Evolutionary conservation across 64 coral and sea anemone species (phyloP), one percentile per base, ranked within the genome.

Genomic region (Porites lutea): DNA sequence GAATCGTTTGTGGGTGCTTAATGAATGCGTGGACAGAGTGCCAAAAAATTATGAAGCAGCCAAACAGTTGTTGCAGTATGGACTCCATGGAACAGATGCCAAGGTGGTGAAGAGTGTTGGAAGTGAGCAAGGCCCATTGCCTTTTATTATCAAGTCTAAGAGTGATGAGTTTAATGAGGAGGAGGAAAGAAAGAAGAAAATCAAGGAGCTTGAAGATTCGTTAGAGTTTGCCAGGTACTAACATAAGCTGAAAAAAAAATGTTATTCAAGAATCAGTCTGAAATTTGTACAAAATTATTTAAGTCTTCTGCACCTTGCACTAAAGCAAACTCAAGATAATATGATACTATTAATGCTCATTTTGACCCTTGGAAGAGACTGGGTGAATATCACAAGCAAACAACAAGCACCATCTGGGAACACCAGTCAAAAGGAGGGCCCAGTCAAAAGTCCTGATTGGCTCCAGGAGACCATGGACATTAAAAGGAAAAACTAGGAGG

Each of bases 1-100:
- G 61, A 99, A 99, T 93, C 94, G 97, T 48, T 67, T 99, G 9
- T 99, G 97, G 97, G 97, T 96, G 14, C 83, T 99, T 23, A 96
- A 99, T 66, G 97, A 99, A 37, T 99, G 94, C 86, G 91, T 96
- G 43, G 97, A 96, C 69, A 88, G 97, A 79, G 97, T 99, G 27
- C 94, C 97, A 51, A 94, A 96, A 23, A 77, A 92, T 27, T 96
- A 94, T 70, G 97, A 99, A 15, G 94, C 97, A 20, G 78, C 94
- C 19, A 96, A 96, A 47, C 93, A 94, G 37, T 48, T 99, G 16
- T 79, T 99, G 37, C 77, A 91, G 16, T 99, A 99, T 86, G 97
- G 97, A 8, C 84, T 99, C 8, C 97, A 89, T 70, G 97, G 97
- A 15, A 96, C 97, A 21, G 85, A 93, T 72, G 82, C 90, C 12